Evolutionary conservation across 2,888 invertebrate genomes (phyloP).

Genomic region (Oscheius sp.): DNA sequence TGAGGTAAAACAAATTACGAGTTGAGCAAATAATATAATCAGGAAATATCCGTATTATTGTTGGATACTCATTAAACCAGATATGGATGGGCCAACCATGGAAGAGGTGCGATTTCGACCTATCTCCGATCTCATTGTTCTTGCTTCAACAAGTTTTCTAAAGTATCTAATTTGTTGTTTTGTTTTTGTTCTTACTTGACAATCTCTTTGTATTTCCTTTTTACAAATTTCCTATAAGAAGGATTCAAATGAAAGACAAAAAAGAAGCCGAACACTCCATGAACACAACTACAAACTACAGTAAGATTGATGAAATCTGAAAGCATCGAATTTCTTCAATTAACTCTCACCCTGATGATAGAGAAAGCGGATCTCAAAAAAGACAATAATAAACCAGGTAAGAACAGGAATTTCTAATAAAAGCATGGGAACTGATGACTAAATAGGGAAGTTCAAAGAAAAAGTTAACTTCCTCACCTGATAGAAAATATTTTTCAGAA

Average conservation of each 20-base stretch:
- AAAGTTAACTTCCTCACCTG: conserved; percentile 9
- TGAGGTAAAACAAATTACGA: too few relatives aligned
- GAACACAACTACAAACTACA: not conserved
- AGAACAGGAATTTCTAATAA: conserved; percentile 6
- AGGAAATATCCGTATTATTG: too few relatives aligned
- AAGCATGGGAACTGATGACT: conserved; percentile 10
- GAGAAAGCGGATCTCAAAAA: conserved; percentile 7
- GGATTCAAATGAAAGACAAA: conserved; percentile 16
- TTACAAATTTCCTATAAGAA: not conserved
- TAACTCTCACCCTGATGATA: not conserved
- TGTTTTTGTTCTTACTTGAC: too few relatives aligned
- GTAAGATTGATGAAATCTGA: conserved; percentile 13
- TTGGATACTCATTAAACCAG: too few relatives aligned
- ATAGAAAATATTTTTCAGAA: conserved; percentile 3
- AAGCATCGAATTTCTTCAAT: not conserved
- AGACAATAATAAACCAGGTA: not conserved
- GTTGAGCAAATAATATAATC: too few relatives aligned
- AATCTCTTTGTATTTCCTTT: not conserved
- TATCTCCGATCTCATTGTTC: too few relatives aligned
- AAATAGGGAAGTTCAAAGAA: not conserved
- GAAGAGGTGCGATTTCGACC: too few relatives aligned
- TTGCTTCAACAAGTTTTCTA: too few relatives aligned
- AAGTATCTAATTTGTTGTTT: too few relatives aligned
- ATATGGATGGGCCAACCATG: too few relatives aligned
- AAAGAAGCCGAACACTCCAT: conserved; percentile 6